A percentile compares a stretch with the other conserved stretches of the same genome.
phyloP scores from a whole-genome alignment of 2,888 invertebrate genomes.

The Drosophila tripunctata region DNA sequence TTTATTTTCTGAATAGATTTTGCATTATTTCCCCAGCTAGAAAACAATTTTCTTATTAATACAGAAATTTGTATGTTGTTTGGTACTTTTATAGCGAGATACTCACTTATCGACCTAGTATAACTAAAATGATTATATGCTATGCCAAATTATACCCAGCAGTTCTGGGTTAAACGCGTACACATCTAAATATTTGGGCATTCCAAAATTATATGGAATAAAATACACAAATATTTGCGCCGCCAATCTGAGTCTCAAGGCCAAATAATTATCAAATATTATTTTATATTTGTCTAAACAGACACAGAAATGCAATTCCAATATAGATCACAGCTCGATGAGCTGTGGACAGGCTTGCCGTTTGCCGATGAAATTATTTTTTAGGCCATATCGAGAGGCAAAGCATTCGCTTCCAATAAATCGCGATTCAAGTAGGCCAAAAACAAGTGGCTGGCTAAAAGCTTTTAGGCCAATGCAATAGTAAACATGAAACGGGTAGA shows the following conservation, averaged over 20 bases:
- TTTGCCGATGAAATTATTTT: constrained; percentile 23
- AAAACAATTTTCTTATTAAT: too few relatives aligned
- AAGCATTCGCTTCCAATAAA: constrained; percentile 26
- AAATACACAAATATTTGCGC: constrained; percentile 22
- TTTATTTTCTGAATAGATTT: too few relatives aligned
- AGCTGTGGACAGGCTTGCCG: constrained; percentile 14
- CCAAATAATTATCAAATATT: constrained; percentile 23
- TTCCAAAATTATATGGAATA: constrained; percentile 6
- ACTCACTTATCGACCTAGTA: neutral
- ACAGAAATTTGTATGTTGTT: too few relatives aligned
- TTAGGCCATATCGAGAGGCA: neutral
- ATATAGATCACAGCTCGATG: constrained; percentile 15
- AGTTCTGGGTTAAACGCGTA: neutral
- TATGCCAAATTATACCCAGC: neutral
- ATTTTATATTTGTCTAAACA: constrained; percentile 31
- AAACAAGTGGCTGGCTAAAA: constrained; percentile 13
- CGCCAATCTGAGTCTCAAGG: constrained; percentile 27
- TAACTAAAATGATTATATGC: neutral
- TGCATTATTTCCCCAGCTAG: too few relatives aligned
- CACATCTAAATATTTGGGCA: constrained; percentile 2
- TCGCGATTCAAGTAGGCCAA: constrained; percentile 27
- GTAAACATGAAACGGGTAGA: neutral
- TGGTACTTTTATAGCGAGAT: too few relatives aligned
- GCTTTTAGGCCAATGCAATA: neutral
- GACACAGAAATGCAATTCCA: constrained; percentile 7